Evolutionary conservation across 1,140 invertebrate species (phyloP).

Genomic region (Maniola jurtina): DNA sequence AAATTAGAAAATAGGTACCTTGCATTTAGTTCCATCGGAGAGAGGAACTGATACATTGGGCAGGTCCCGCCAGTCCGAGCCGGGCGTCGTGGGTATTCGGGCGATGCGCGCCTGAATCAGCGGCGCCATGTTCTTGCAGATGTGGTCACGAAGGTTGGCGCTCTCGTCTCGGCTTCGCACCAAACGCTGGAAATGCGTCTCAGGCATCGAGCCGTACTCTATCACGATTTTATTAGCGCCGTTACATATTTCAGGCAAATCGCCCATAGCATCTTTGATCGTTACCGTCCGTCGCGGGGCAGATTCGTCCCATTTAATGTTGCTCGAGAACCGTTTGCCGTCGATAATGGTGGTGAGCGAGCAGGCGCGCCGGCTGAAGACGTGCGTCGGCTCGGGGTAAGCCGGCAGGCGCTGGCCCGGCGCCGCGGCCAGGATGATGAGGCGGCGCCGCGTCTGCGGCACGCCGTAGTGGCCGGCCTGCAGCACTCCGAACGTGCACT

Average conservation of each 20-base stretch:
- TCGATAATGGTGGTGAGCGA: conserved; percentile 87
- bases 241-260: conserved; percentile 88
- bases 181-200: conserved; percentile 88
- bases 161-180: conserved; percentile 82
- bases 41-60: conserved; percentile 88
- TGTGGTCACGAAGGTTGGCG: conserved; percentile 85
- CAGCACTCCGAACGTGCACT: conserved; percentile 91
- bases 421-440: conserved; percentile 91
- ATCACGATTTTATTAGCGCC: conserved; percentile 86
- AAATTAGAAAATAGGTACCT: conserved; percentile 47
- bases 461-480: conserved; percentile 94
- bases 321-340: conserved; percentile 80
- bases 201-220: conserved; percentile 84
- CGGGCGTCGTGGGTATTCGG: conserved; percentile 86
- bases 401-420: conserved; percentile 88
- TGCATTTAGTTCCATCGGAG: conserved; percentile 84
- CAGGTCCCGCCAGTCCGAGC: conserved; percentile 93
- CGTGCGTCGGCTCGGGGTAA: conserved; percentile 90
- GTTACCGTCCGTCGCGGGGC: conserved; percentile 87
- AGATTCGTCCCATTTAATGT: conserved; percentile 77
- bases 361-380: conserved; percentile 87
- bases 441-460: conserved; percentile 88
- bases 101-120: conserved; percentile 89
- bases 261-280: conserved; percentile 90
- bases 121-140: conserved; percentile 92